A percentile compares a stretch with the other conserved stretches of the same genome.
Evolutionary conservation across 2,797 vertebrate species (phyloP).

Genomic region (Malacoraja senta): DNA sequence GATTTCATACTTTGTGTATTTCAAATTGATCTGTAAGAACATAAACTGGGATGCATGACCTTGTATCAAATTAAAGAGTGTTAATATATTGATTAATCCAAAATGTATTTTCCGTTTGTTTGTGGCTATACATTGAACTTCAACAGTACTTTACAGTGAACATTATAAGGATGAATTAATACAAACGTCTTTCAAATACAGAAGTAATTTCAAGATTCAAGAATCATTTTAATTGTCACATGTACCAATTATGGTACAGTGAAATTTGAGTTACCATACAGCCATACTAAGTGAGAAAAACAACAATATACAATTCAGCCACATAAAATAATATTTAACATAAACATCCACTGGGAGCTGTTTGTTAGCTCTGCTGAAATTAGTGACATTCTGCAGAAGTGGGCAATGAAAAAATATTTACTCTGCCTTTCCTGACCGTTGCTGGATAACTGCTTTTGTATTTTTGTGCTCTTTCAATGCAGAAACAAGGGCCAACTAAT

Average conservation of each 20-base stretch:
- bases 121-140: neutral
- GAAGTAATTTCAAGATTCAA: neutral
- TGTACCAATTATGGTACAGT: no score
- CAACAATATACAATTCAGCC: no score
- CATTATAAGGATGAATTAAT: no score
- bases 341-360: neutral
- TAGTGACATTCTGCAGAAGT: neutral
- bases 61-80: neutral
- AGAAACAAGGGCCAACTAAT: conserved; percentile 93
- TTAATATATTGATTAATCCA: neutral
- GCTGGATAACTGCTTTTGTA: neutral
- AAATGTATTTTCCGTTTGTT: neutral
- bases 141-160: neutral
- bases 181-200: no score
- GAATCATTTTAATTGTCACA: no score
- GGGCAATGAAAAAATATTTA: neutral
- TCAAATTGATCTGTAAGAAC: neutral
- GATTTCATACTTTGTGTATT: neutral
- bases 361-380: neutral
- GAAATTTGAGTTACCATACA: no score
- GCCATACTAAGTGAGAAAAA: no score
- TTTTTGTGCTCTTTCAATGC: conserved; percentile 43
- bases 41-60: neutral
- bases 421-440: neutral
- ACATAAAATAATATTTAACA: no score